Evolutionary conservation across 2,797 vertebrate species (phyloP).

Genomic region (Pipistrellus nathusii): DNA sequence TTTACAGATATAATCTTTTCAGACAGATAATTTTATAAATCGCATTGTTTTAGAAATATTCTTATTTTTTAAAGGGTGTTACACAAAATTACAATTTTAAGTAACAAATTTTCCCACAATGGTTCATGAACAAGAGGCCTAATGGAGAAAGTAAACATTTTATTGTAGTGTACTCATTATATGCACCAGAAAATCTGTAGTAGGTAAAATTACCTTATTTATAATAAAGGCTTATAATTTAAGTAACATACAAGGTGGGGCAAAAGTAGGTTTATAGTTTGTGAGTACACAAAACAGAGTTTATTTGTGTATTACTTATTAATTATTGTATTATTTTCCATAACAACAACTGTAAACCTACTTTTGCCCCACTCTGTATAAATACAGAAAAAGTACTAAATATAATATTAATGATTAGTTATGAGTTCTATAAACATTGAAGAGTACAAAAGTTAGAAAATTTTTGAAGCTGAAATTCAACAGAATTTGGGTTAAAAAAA

Average conservation of each 20-base stretch:
- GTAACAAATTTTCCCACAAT: background rate
- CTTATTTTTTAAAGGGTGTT: conserved; percentile 22
- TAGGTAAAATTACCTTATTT: conserved; percentile 47
- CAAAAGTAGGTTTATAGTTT: background rate
- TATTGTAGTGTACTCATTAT: background rate
- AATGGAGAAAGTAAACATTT: background rate
- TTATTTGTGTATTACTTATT: no score
- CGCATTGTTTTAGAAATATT: background rate
- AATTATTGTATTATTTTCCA: no score
- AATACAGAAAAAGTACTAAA: conserved; percentile 47
- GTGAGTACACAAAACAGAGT: no score
- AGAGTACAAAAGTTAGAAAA: conserved; percentile 47
- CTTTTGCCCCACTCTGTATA: background rate
- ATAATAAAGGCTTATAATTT: conserved; percentile 48
- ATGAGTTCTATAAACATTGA: conserved; percentile 24
- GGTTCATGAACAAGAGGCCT: conserved; percentile 9
- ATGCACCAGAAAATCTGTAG: background rate
- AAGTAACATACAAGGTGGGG: conserved; percentile 17
- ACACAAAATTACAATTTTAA: conserved; percentile 43
- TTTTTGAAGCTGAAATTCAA: conserved; percentile 55
- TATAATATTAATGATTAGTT: conserved; percentile 65
- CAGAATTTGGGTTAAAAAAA: conserved; percentile 22
- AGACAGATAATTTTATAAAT: background rate
- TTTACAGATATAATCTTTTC: background rate
- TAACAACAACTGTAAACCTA: background rate